Conservation (phyloP, 2,888 invertebrate genomes). For the Parthenolecanium corni region DNA sequence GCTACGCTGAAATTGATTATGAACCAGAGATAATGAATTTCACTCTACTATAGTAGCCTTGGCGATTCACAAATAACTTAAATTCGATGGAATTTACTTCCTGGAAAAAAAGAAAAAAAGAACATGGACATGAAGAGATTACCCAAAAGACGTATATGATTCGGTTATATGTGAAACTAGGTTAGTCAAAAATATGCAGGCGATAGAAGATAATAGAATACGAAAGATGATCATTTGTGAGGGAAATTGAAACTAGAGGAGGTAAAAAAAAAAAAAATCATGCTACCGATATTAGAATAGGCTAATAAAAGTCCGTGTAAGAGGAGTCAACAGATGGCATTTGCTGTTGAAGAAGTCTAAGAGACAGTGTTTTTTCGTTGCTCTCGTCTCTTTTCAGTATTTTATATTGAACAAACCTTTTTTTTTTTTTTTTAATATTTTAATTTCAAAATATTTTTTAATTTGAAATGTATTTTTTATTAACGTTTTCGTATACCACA, state of each 20-base stretch:
- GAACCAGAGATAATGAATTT: no score
- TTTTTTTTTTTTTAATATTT: not conserved
- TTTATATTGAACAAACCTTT: not conserved
- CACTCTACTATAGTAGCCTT: no score
- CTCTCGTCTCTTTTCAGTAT: not conserved
- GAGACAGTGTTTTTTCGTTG: constrained; percentile 2
- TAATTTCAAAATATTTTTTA: not conserved
- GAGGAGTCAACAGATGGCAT: not conserved
- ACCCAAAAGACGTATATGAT: not conserved
- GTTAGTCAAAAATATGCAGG: constrained; percentile 25
- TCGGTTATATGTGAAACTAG: constrained; percentile 19
- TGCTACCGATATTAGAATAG: not conserved
- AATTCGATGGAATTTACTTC: not conserved
- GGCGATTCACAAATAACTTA: no score
- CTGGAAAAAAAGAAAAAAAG: not conserved
- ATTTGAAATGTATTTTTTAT: constrained; percentile 11
- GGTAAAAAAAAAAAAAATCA: not conserved
- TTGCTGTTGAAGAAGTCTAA: constrained; percentile 2
- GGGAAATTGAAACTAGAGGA: constrained; percentile 13
- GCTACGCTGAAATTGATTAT: no score
- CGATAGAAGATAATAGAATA: constrained; percentile 15
- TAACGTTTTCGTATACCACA: constrained; percentile 8
- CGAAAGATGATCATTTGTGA: constrained; percentile 16
- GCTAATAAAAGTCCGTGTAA: constrained; percentile 16
- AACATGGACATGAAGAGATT: not conserved